A percentile compares a stretch with the other conserved stretches of the same genome.
Conservation (phyloP, 2,888 invertebrate genomes). For the Chouioia cunea region DNA sequence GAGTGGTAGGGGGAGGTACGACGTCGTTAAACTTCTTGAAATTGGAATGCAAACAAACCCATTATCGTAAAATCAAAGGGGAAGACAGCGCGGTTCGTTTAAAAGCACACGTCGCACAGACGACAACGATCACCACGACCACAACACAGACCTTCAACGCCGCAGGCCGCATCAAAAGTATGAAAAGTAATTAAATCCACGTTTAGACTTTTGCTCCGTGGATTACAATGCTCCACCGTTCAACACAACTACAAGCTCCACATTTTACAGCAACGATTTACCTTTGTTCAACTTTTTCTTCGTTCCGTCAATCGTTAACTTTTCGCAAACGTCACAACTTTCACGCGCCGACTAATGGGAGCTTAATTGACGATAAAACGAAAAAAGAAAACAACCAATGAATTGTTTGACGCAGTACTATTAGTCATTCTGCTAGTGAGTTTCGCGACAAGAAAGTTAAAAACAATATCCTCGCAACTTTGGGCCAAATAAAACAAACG, state of each 20-base stretch:
- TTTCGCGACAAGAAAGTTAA: conserved; percentile 58
- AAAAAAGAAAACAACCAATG: conserved; percentile 50
- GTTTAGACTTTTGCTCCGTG: conserved; percentile 49
- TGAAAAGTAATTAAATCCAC: conserved; percentile 64
- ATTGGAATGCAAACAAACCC: conserved; percentile 64
- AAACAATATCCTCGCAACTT: conserved; percentile 50
- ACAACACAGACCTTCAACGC: conserved; percentile 59
- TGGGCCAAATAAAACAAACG: too few relatives aligned
- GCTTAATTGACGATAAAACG: neutral
- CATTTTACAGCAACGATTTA: conserved; percentile 6
- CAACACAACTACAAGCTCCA: conserved; percentile 16
- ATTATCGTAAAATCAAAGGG: conserved; percentile 64
- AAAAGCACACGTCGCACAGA: conserved; percentile 55
- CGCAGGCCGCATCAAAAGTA: conserved; percentile 60
- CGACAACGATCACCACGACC: conserved; percentile 47
- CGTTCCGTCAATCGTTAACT: neutral
- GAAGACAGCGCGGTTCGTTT: conserved; percentile 61
- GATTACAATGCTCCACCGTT: conserved; percentile 45
- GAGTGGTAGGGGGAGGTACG: conserved; percentile 46
- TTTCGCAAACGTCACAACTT: too few relatives aligned
- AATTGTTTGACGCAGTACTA: conserved; percentile 51
- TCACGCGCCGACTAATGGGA: too few relatives aligned
- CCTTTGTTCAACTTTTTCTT: conserved; percentile 10
- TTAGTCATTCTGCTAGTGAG: conserved; percentile 50
- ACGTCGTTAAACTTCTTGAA: conserved; percentile 61